A percentile compares a stretch with the other conserved stretches of the same genome.
Evolutionary conservation across 2,888 invertebrate species (phyloP).

Genomic region (Colletes collaris): DNA sequence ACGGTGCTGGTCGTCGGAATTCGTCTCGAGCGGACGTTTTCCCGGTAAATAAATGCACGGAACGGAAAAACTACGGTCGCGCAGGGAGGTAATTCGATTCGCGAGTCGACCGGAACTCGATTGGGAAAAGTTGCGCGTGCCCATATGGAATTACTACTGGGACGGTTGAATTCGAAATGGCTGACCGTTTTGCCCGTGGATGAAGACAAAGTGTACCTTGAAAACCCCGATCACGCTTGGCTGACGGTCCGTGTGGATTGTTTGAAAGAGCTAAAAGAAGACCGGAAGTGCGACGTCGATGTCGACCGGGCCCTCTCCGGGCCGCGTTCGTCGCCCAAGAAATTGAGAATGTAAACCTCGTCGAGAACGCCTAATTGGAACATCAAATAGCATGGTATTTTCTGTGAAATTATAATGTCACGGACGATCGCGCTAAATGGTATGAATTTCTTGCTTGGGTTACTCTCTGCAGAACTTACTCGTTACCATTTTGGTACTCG

Average conservation of each 20-base stretch:
- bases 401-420: no score
- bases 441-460: no score
- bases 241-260: neutral
- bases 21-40: neutral
- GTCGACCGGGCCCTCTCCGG: neutral
- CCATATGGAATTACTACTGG: conserved; percentile 61
- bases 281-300: neutral
- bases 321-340: neutral
- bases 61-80: conserved; percentile 50
- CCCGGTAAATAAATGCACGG: conserved; percentile 60
- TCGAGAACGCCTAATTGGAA: no score
- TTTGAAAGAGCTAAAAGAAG: neutral
- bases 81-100: conserved; percentile 58
- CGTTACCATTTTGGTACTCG: no score
- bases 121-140: conserved; percentile 59
- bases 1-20: neutral
- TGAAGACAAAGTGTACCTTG: conserved; percentile 38
- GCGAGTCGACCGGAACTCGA: conserved; percentile 54
- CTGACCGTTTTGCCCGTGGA: conserved; percentile 47
- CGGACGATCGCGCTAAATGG: no score
- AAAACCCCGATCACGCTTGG: conserved; percentile 14
- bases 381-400: no score
- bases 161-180: conserved; percentile 52
- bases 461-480: no score
- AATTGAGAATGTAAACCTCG: neutral